Conservation (phyloP, 2,888 invertebrate species). For the Leucoma salicis region DNA sequence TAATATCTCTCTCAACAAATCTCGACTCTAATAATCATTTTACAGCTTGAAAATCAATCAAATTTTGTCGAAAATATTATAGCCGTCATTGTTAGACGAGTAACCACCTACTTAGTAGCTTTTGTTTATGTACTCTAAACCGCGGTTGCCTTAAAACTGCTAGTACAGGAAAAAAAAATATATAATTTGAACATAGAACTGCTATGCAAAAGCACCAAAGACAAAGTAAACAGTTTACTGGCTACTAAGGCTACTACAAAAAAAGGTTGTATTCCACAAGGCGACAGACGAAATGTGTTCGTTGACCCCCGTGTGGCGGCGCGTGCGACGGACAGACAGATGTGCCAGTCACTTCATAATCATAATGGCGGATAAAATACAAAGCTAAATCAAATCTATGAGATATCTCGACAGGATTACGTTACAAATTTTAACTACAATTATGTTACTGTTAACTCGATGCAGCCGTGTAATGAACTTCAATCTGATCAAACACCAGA, state of each 20-base stretch:
- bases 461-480: conserved; percentile 67
- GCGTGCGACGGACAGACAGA: conserved; percentile 65
- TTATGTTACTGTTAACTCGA: conserved; percentile 67
- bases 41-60: too few relatives aligned
- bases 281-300: conserved; percentile 56
- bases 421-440: conserved; percentile 74
- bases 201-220: conserved; percentile 23
- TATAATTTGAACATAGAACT: conserved; percentile 15
- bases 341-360: conserved; percentile 73
- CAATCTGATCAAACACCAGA: conserved; percentile 46
- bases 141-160: not conserved
- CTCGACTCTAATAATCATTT: too few relatives aligned
- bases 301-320: conserved; percentile 61
- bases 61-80: too few relatives aligned
- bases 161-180: conserved; percentile 2
- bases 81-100: too few relatives aligned
- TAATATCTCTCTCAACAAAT: too few relatives aligned
- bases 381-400: conserved; percentile 68
- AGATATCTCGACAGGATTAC: conserved; percentile 76
- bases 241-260: conserved; percentile 52
- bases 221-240: conserved; percentile 46
- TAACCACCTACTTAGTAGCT: too few relatives aligned
- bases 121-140: not conserved
- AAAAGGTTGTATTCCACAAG: conserved; percentile 41
- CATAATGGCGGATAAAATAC: conserved; percentile 70